Base-by-base conservation (phyloP, 2,797 vertebrate genomes). In the Podarcis lilfordi region DNA sequence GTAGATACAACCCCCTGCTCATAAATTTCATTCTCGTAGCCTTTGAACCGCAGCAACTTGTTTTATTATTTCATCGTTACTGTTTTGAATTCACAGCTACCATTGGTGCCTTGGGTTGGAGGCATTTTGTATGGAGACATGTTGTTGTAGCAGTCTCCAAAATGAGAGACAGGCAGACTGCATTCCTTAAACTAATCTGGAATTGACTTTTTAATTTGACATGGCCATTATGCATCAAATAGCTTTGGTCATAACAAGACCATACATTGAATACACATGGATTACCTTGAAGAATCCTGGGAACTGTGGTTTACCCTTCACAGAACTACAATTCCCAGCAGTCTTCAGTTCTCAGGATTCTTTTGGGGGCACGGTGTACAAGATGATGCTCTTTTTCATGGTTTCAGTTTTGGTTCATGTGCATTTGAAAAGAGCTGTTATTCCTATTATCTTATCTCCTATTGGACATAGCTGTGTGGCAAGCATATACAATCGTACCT, bases 31-130 rank as follows among this genome's bases (percentile, higher is more conserved):
- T n/a, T 19, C 50, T 27, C 78, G 50, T 55, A 68, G 76, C 7
- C n/a, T 37, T 50, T 81, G 59, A 85, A 76, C 68, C 32, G 61
- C 85, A 71, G 78, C 83, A 81, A 81, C 69, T 68, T 89, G 79
- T 81, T 81, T 81, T 55, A 81, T 75, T 89, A 59, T 75, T 75
- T 81, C 25, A 32, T 68, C 55, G 59, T 89, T 68, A 43, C 43
- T 68, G 40, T 81, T 82, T 85, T 80, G 71, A 50, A 81, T 71
- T 81, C 45, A 23, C 86, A 83, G 66, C 66, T 35, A 9, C n/a
- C 13, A 27, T 69, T 71, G 50, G 32, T 50, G 32, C 43, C 59
- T 76, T 9, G 17, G 25, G 74, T 17, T 85, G 40, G 37, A 81
- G 55, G n/a, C 43, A 80, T 80, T 89, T 72, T 25, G 59, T 75